Percentiles rank a stretch among this genome's conserved stretches.
Conservation (phyloP, 2,797 vertebrate species). For the Gymnoscopelus microlampas region DNA sequence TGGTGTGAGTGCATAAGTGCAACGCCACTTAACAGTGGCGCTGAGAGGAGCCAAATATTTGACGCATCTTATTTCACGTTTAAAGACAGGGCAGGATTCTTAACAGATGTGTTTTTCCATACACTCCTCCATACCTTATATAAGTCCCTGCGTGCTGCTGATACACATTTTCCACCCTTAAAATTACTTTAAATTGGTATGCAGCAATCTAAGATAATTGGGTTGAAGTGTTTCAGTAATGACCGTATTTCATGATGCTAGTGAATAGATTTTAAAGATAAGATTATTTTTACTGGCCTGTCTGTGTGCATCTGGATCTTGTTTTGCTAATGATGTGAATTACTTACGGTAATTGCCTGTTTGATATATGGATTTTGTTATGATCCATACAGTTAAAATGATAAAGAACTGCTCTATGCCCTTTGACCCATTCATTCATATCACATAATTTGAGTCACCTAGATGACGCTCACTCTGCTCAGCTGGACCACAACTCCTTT, state of each 20-base stretch:
- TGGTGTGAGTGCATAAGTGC: slow-evolving; percentile 63
- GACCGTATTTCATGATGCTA: slow-evolving; percentile 46
- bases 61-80: slow-evolving; percentile 63
- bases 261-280: slow-evolving; percentile 37
- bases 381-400: not conserved
- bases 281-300: slow-evolving; percentile 35
- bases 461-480: too few species aligned
- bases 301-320: slow-evolving; percentile 28
- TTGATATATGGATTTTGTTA: slow-evolving; percentile 5
- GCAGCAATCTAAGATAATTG: slow-evolving; percentile 52
- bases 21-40: slow-evolving; percentile 58
- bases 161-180: slow-evolving; percentile 71
- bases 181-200: slow-evolving; percentile 64
- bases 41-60: slow-evolving; percentile 62
- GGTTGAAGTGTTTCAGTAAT: slow-evolving; percentile 41
- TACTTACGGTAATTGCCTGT: not conserved
- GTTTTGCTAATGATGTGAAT: slow-evolving; percentile 24
- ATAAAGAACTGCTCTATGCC: not conserved
- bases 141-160: slow-evolving; percentile 55
- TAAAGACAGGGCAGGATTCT: slow-evolving; percentile 54
- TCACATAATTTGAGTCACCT: too few species aligned
- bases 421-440: not conserved
- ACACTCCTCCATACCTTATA: slow-evolving; percentile 69
- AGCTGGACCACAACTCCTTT: too few species aligned
- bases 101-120: slow-evolving; percentile 79